These are phyloP conservation scores for Colostygia pectinataria DNA, from an alignment of 2,888 invertebrate species.

Conservation along the genomic window DNA sequence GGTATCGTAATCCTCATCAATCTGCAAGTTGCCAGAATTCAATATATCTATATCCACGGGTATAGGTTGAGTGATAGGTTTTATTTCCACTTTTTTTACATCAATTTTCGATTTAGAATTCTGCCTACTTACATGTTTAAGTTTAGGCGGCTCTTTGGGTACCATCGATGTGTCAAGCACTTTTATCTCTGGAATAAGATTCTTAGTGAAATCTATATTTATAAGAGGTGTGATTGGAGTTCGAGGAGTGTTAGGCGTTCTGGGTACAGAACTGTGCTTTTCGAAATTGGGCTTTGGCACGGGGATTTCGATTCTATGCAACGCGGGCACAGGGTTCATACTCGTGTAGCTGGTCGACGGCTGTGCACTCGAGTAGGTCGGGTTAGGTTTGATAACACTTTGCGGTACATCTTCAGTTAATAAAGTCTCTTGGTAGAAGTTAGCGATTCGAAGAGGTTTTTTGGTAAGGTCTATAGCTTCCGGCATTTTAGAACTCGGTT, in stretches of 20 bases:
- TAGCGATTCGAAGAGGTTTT: slow-evolving; percentile 58
- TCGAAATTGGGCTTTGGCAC: slow-evolving; percentile 48
- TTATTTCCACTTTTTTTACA: slow-evolving; percentile 53
- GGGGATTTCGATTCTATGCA: slow-evolving; percentile 48
- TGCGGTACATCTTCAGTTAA: slow-evolving; percentile 58
- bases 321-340: slow-evolving; percentile 46
- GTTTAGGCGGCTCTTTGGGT: slow-evolving; percentile 46
- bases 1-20: slow-evolving; percentile 81
- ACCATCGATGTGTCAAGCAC: slow-evolving; percentile 56
- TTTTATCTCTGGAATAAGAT: slow-evolving; percentile 70
- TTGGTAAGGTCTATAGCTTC: slow-evolving; percentile 64
- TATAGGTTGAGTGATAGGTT: slow-evolving; percentile 37
- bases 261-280: slow-evolving; percentile 28
- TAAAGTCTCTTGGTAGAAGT: slow-evolving; percentile 75
- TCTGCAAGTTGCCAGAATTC: slow-evolving; percentile 71
- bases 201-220: slow-evolving; percentile 75
- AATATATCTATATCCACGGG: slow-evolving; percentile 64
- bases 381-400: slow-evolving; percentile 70
- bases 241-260: slow-evolving; percentile 40
- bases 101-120: slow-evolving; percentile 61
- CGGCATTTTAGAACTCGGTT: slow-evolving; percentile 5
- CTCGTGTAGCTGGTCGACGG: slow-evolving; percentile 67
- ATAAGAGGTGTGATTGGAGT: slow-evolving; percentile 64
- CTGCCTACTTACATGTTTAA: slow-evolving; percentile 52
- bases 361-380: slow-evolving; percentile 66